phyloP scores from a whole-genome alignment of 2,113 vertebrate genomes.

The Gymnogyps californianus region DNA sequence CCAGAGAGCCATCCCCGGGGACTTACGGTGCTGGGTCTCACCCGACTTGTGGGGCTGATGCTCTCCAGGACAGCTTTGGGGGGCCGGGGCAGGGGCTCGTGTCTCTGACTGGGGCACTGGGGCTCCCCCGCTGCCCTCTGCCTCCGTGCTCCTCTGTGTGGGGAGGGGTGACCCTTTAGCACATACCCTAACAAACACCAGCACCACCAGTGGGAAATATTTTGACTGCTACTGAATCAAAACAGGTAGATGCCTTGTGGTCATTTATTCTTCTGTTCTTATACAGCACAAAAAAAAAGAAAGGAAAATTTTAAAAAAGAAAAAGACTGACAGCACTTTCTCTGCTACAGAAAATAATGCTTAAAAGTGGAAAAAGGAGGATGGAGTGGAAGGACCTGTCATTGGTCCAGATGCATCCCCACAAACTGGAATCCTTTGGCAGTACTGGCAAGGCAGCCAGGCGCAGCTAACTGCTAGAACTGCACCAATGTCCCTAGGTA shows the following conservation, averaged over 20 bases:
- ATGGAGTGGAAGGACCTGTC: background rate
- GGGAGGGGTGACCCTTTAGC: background rate
- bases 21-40: background rate
- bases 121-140: background rate
- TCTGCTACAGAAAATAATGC: background rate
- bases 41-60: accelerated
- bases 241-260: background rate
- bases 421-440: background rate
- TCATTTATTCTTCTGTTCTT: background rate
- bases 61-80: background rate
- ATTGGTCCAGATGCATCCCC: background rate
- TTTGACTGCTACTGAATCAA: background rate
- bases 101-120: background rate
- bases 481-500: too few species aligned
- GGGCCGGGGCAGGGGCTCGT: accelerated
- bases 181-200: background rate
- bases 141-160: accelerated
- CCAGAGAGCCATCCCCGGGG: background rate
- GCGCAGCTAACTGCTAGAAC: background rate
- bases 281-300: background rate
- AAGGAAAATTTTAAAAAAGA: background rate
- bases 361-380: background rate
- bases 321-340: background rate
- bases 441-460: background rate
- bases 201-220: background rate